A percentile compares a stretch with the other conserved stretches of the same genome.
These are phyloP conservation scores for Anagyrus pseudococci DNA, from an alignment of 2,888 invertebrate genomes.

Conservation along the genomic window DNA sequence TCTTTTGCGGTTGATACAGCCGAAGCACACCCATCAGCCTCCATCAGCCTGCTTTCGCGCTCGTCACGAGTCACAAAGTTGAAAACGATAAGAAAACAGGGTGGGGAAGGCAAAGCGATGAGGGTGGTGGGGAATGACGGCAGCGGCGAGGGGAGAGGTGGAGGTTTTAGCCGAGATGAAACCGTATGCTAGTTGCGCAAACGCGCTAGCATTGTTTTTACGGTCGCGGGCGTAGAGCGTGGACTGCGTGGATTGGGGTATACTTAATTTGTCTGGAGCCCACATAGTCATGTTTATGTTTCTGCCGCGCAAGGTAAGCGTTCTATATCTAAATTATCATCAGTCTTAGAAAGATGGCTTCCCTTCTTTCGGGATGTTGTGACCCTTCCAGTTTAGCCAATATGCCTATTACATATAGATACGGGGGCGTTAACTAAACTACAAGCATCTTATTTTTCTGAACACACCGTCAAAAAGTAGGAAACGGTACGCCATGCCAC, in stretches of 20 bases:
- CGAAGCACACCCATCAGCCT: too few relatives aligned
- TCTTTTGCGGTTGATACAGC: too few relatives aligned
- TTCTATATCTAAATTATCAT: background rate
- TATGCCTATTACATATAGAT: background rate
- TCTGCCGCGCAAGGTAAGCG: conserved; percentile 10
- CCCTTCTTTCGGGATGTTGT: background rate
- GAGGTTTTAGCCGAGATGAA: too few relatives aligned
- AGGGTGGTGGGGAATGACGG: too few relatives aligned
- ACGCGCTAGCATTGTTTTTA: background rate
- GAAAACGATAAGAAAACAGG: too few relatives aligned
- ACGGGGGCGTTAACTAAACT: background rate
- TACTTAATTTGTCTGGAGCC: background rate
- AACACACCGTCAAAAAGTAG: background rate
- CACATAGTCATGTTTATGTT: conserved; percentile 15
- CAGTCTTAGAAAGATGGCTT: too few relatives aligned
- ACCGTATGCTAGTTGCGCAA: background rate
- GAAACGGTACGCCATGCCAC: too few relatives aligned
- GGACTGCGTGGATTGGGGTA: background rate
- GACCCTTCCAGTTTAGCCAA: background rate
- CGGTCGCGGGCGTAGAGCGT: background rate
- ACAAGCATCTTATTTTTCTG: background rate
- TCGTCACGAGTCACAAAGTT: too few relatives aligned
- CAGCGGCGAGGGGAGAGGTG: too few relatives aligned
- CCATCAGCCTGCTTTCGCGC: too few relatives aligned
- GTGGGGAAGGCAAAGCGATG: too few relatives aligned